These are phyloP conservation scores for Chelonia mydas DNA, from an alignment of 2,797 vertebrate genomes.

Conservation along the genomic window DNA sequence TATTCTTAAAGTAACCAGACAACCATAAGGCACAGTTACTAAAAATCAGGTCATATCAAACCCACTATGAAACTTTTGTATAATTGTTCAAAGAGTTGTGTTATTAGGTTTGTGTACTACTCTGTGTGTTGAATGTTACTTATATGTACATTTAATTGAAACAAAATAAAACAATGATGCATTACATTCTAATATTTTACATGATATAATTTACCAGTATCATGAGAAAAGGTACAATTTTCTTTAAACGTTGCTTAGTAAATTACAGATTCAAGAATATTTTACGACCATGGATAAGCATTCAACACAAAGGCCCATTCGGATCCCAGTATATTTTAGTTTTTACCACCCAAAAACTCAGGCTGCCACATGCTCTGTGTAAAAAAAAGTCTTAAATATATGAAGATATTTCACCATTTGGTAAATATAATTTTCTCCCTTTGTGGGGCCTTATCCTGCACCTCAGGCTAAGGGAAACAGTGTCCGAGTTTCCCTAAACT, in stretches of 20 bases:
- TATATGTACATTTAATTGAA: not conserved
- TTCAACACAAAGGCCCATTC: not conserved
- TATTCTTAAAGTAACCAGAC: constrained; percentile 35
- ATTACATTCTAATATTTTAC: not conserved
- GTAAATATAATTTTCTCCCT: constrained; percentile 8
- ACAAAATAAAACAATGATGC: constrained; percentile 19
- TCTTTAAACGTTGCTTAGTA: constrained; percentile 5
- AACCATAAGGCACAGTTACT: constrained; percentile 6
- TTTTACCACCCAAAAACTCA: constrained; percentile 15
- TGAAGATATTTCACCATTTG: not conserved
- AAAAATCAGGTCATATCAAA: not conserved
- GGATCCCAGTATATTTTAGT: not conserved
- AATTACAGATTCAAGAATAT: not conserved
- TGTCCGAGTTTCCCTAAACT: constrained; percentile 27
- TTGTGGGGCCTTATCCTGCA: not conserved
- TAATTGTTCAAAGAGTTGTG: constrained; percentile 6
- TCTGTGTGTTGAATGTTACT: not conserved
- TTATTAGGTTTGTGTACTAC: not conserved
- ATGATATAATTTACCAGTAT: not conserved
- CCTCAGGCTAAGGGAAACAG: not conserved
- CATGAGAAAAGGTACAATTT: not conserved
- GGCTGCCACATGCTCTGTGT: not conserved
- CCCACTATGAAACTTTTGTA: not conserved
- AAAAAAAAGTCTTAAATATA: not conserved
- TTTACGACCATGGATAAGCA: not conserved